A percentile compares a stretch with the other conserved stretches of the same genome.
Conservation (phyloP, 1,140 invertebrate species). For the Listronotus bonariensis region DNA sequence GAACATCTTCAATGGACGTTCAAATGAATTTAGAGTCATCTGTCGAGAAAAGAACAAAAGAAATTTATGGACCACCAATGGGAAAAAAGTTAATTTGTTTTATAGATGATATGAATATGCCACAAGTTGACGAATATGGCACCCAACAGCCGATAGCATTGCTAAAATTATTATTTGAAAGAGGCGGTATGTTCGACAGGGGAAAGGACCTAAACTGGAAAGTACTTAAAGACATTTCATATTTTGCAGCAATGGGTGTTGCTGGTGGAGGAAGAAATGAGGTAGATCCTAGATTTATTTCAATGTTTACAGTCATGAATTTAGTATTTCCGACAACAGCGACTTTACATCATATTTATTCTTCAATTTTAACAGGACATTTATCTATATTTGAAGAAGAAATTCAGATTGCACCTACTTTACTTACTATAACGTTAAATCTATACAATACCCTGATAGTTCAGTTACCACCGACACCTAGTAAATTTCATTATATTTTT, state of each 20-base stretch:
- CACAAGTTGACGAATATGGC: constrained; percentile 82
- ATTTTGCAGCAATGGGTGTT: constrained; percentile 78
- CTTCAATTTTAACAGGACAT: constrained; percentile 80
- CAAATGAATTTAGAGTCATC: constrained; percentile 84
- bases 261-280: constrained; percentile 85
- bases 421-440: constrained; percentile 78
- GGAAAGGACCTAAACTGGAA: constrained; percentile 92
- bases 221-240: constrained; percentile 78
- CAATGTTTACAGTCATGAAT: constrained; percentile 86
- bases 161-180: constrained; percentile 83
- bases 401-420: constrained; percentile 67
- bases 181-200: constrained; percentile 83
- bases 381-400: constrained; percentile 69
- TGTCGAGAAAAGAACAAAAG: constrained; percentile 87
- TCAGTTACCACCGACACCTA: constrained; percentile 86
- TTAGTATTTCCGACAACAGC: constrained; percentile 78
- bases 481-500: constrained; percentile 94
- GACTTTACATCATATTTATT: constrained; percentile 82
- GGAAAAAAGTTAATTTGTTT: constrained; percentile 87
- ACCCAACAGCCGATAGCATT: constrained; percentile 92
- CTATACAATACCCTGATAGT: constrained; percentile 79
- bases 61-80: constrained; percentile 83
- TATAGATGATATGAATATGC: constrained; percentile 95
- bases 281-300: constrained; percentile 87
- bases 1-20: constrained; percentile 86